These are phyloP conservation scores for Alces alces DNA, from an alignment of 2,113 vertebrate species.

Conservation along the genomic window DNA sequence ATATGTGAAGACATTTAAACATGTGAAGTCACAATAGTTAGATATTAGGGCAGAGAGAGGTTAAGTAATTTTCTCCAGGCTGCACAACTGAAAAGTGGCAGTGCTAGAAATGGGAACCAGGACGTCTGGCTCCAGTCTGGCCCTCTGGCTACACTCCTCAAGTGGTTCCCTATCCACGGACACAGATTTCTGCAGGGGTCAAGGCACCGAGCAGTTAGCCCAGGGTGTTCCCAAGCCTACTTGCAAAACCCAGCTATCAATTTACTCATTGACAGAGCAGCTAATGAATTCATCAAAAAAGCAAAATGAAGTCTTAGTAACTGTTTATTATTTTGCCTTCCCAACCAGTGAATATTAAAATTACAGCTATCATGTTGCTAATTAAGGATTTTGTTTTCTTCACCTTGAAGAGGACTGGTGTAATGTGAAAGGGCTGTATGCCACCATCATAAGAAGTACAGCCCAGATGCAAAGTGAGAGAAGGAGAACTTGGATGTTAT, in stretches of 20 bases:
- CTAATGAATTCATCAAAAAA: neutral
- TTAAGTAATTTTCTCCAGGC: neutral
- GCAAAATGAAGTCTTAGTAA: neutral
- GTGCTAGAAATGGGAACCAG: neutral
- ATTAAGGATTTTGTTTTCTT: neutral
- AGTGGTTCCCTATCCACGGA: neutral
- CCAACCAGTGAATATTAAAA: neutral
- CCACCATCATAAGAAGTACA: neutral
- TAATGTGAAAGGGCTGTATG: neutral
- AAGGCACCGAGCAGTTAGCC: accelerated
- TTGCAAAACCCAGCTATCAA: neutral
- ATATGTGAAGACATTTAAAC: neutral
- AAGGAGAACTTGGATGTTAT: neutral
- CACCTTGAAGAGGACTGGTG: neutral
- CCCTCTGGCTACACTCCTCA: neutral
- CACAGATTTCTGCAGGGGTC: neutral
- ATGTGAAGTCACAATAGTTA: too few relatives aligned
- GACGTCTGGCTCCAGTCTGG: neutral
- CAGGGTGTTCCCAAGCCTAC: neutral
- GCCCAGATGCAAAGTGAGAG: neutral
- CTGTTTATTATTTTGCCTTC: neutral
- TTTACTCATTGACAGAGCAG: neutral
- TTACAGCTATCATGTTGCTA: neutral
- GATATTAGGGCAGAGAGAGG: neutral
- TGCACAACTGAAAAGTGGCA: neutral